Conservation (phyloP, 2,888 invertebrate species). For the Xanthia togata region DNA sequence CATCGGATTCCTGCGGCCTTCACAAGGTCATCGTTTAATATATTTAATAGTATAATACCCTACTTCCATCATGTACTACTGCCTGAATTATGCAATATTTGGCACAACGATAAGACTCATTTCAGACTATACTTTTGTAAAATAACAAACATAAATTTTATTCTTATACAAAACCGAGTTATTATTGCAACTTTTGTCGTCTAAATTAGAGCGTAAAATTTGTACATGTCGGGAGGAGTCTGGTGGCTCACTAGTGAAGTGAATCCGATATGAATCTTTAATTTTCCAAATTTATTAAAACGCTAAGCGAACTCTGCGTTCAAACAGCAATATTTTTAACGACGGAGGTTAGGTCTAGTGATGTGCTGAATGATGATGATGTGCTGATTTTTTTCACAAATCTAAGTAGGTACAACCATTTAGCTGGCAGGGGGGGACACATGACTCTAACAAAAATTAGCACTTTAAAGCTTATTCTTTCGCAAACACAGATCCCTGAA, state of each 20-base stretch:
- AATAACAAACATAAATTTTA: slow-evolving; percentile 12
- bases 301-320: slow-evolving; percentile 89
- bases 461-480: too few species aligned
- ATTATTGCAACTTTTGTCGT: slow-evolving; percentile 34
- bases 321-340: slow-evolving; percentile 90
- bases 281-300: slow-evolving; percentile 90
- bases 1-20: too few species aligned
- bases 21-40: too few species aligned
- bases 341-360: slow-evolving; percentile 84
- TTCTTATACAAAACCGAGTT: slow-evolving; percentile 15
- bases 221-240: slow-evolving; percentile 69
- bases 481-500: too few species aligned
- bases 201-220: slow-evolving; percentile 42
- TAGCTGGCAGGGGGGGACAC: too few species aligned
- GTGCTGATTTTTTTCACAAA: too few species aligned
- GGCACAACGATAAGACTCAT: neutral
- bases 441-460: too few species aligned
- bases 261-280: slow-evolving; percentile 90
- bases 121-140: slow-evolving; percentile 10
- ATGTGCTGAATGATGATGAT: too few species aligned
- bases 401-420: too few species aligned
- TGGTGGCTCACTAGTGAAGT: slow-evolving; percentile 82
- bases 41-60: neutral
- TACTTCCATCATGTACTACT: neutral
- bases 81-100: neutral